Percentiles rank a stretch among this genome's conserved stretches.
These are phyloP conservation scores for Metacarcinus magister DNA, from an alignment of 2,888 invertebrate genomes.

Conservation along the genomic window DNA sequence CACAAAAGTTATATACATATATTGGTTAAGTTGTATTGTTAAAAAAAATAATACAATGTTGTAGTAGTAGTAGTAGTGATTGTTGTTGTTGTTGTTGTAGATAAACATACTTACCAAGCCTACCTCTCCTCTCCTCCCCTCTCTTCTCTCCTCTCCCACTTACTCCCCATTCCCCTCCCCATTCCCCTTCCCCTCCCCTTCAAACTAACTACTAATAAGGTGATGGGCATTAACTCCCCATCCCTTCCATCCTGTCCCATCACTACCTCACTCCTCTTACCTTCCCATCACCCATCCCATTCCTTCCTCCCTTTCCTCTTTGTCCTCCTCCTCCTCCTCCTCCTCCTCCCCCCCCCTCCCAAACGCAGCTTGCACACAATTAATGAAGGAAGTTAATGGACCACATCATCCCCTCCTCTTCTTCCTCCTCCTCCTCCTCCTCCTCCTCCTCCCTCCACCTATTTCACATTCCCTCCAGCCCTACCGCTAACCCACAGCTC, in stretches of 20 bases:
- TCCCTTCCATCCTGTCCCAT: not conserved
- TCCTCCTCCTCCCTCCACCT: not conserved
- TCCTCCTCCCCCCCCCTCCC: not conserved
- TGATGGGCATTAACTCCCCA: not conserved
- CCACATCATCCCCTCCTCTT: not conserved
- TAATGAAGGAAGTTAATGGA: conserved; percentile 26
- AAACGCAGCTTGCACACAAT: not conserved
- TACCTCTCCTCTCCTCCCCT: not conserved
- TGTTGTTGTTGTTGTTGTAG: not conserved
- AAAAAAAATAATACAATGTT: too few species aligned
- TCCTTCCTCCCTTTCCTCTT: not conserved
- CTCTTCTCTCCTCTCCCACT: not conserved
- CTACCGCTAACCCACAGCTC: too few species aligned
- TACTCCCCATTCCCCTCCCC: not conserved
- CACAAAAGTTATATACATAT: too few species aligned
- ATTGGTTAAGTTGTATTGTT: too few species aligned
- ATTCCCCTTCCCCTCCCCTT: not conserved
- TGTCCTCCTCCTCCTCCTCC: not conserved
- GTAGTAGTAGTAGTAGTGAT: conserved; percentile 3
- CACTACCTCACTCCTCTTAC: not conserved
- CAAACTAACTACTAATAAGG: not conserved
- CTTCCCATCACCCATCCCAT: not conserved
- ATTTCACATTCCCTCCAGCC: too few species aligned
- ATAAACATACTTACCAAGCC: not conserved
- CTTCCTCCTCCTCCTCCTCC: too few species aligned